A percentile compares a stretch with the other conserved stretches of the same genome.
phyloP scores from a whole-genome alignment of 2,888 invertebrate species.

The Volucella inanis region DNA sequence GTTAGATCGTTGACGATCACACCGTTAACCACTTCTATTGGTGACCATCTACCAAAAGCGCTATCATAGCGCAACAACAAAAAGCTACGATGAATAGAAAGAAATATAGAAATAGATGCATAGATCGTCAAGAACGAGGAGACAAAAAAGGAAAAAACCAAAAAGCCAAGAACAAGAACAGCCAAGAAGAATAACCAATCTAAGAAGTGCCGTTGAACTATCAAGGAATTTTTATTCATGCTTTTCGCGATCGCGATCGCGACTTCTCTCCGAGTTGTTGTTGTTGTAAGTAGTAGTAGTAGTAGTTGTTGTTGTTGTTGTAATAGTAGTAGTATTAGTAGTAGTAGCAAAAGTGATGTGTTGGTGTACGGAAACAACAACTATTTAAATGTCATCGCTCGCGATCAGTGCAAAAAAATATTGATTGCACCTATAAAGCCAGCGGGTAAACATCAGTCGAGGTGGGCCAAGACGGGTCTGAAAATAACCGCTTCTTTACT shows the following conservation, averaged over 20 bases:
- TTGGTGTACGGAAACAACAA: slow-evolving; percentile 46
- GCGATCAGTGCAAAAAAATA: slow-evolving; percentile 60
- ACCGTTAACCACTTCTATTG: slow-evolving; percentile 65
- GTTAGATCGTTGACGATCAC: slow-evolving; percentile 61
- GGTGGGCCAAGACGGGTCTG: slow-evolving; percentile 26
- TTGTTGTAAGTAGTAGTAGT: slow-evolving; percentile 23
- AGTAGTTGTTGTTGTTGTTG: too few species aligned
- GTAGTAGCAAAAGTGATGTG: too few species aligned
- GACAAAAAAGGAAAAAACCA: slow-evolving; percentile 9
- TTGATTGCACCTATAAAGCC: slow-evolving; percentile 23
- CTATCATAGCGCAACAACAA: slow-evolving; percentile 52
- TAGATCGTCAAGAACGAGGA: neutral
- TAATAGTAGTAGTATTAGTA: neutral
- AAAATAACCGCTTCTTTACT: slow-evolving; percentile 72
- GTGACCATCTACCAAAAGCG: slow-evolving; percentile 58
- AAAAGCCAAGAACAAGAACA: slow-evolving; percentile 32
- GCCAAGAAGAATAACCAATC: slow-evolving; percentile 60
- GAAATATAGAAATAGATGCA: slow-evolving; percentile 13
- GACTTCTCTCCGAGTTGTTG: slow-evolving; percentile 55
- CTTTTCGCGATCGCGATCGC: slow-evolving; percentile 33
- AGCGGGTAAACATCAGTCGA: slow-evolving; percentile 1
- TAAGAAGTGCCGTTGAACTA: slow-evolving; percentile 80
- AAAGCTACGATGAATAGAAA: slow-evolving; percentile 20
- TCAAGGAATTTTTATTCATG: slow-evolving; percentile 77
- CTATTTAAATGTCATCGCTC: slow-evolving; percentile 74